Conservation (phyloP, 2,797 vertebrate genomes). For the Pseudochromis fuscus region DNA sequence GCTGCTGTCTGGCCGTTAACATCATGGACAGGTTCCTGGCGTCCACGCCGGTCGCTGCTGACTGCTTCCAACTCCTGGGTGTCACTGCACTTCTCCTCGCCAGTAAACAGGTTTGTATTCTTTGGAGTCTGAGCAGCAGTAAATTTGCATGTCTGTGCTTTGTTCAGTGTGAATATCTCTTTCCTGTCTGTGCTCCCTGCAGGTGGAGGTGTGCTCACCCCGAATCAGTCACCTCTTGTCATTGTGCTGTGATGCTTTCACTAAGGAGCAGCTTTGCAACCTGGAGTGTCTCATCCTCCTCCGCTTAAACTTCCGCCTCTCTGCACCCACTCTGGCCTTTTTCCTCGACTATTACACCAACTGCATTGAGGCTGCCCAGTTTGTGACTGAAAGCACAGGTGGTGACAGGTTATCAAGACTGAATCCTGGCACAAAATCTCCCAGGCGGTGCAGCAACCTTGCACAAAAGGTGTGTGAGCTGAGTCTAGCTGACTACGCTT, state of each 20-base stretch:
- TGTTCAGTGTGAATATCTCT: neutral
- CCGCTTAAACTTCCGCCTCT: constrained; percentile 88
- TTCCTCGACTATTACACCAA: constrained; percentile 92
- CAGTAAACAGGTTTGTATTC: constrained; percentile 90
- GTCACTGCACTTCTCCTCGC: constrained; percentile 92
- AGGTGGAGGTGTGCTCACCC: constrained; percentile 93
- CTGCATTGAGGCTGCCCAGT: constrained; percentile 23
- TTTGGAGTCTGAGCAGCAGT: neutral
- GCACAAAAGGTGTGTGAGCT: constrained; percentile 89
- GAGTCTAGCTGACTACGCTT: constrained; percentile 93
- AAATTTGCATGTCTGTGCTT: neutral
- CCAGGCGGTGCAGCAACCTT: constrained; percentile 75
- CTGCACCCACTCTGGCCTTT: constrained; percentile 90
- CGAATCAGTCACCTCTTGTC: constrained; percentile 89
- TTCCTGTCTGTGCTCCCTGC: constrained; percentile 6
- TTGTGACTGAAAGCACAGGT: neutral
- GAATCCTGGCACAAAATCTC: constrained; percentile 6
- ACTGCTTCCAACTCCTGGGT: constrained; percentile 96
- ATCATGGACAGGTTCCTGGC: constrained; percentile 93
- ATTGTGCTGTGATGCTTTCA: constrained; percentile 91
- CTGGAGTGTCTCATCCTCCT: constrained; percentile 92
- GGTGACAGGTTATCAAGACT: neutral
- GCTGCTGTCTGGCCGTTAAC: constrained; percentile 92
- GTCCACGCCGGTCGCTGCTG: constrained; percentile 91
- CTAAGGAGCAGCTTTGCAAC: constrained; percentile 91